Evolutionary conservation across 2,113 vertebrate genomes (phyloP).

Genomic region (Neoarius graeffei): DNA sequence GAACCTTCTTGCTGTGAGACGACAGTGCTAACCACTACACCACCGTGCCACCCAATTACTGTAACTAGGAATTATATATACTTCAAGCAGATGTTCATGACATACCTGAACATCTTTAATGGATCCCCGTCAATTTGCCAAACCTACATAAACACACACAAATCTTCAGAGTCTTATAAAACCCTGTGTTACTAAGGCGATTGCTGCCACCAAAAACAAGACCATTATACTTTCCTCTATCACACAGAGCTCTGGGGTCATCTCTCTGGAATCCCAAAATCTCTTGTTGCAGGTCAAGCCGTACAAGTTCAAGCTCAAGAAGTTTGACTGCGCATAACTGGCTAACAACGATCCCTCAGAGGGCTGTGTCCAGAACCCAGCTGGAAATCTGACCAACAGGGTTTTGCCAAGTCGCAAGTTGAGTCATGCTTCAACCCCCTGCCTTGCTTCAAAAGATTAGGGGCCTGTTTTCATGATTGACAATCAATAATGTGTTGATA

Average conservation of each 20-base stretch:
- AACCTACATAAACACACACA: not conserved
- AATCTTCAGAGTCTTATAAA: not conserved
- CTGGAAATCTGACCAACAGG: slow-evolving; percentile 23
- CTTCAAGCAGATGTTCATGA: not conserved
- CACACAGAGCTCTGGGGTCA: not conserved
- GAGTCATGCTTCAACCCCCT: slow-evolving; percentile 26
- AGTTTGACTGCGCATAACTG: slow-evolving; percentile 39
- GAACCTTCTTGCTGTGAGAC: no score
- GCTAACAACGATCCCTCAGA: slow-evolving; percentile 18
- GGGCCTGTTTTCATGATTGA: slow-evolving; percentile 5
- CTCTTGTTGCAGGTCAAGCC: slow-evolving; percentile 24
- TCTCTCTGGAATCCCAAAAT: slow-evolving; percentile 23
- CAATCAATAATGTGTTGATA: slow-evolving; percentile 12
- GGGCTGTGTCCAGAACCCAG: slow-evolving; percentile 20
- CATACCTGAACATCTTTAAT: not conserved
- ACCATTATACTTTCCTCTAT: not conserved
- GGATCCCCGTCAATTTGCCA: not conserved
- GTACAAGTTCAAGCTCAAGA: slow-evolving; percentile 28
- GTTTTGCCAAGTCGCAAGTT: not conserved
- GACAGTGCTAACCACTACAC: no score
- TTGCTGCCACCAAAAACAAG: not conserved
- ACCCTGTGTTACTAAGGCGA: not conserved
- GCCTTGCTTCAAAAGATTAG: not conserved
- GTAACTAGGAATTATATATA: not conserved
- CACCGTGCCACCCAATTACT: not conserved